Evolutionary conservation across 2,113 vertebrate species (phyloP).

Genomic region (Scomber japonicus): DNA sequence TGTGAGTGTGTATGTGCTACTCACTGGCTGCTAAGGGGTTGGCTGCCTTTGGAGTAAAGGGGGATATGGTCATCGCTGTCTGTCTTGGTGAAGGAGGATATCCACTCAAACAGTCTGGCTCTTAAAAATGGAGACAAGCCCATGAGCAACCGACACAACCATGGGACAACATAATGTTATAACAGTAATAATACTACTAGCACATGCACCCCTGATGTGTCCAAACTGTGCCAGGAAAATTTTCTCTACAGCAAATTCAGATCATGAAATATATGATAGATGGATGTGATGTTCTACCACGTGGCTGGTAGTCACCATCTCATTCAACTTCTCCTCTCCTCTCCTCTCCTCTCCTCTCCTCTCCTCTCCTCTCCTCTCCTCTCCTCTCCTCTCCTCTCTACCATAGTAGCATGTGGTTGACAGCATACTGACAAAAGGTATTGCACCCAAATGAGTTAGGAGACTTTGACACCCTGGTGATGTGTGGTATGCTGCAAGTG

Average conservation of each 20-base stretch:
- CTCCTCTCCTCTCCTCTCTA: slow-evolving; percentile 4
- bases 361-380: not conserved
- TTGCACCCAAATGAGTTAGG: slow-evolving; percentile 59
- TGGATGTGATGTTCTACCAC: not conserved
- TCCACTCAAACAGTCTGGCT: slow-evolving; percentile 89
- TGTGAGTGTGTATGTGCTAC: slow-evolving; percentile 69
- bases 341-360: too few relatives aligned
- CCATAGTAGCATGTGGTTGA: slow-evolving; percentile 48
- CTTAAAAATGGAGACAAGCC: slow-evolving; percentile 80
- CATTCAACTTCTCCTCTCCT: not conserved
- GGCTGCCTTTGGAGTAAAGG: slow-evolving; percentile 85
- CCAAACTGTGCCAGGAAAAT: not conserved
- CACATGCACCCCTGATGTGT: slow-evolving; percentile 22
- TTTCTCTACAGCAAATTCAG: not conserved
- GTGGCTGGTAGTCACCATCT: not conserved
- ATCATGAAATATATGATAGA: too few relatives aligned
- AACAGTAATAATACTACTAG: not conserved
- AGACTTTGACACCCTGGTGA: slow-evolving; percentile 47
- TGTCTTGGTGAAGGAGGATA: slow-evolving; percentile 88
- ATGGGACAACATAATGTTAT: slow-evolving; percentile 44
- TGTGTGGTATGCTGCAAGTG: slow-evolving; percentile 52
- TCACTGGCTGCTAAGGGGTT: slow-evolving; percentile 85
- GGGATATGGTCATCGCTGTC: slow-evolving; percentile 85
- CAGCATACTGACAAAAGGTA: slow-evolving; percentile 31
- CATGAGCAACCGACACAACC: slow-evolving; percentile 65